Conservation (phyloP, 2,797 vertebrate species). For the Tragelaphus oryx region DNA sequence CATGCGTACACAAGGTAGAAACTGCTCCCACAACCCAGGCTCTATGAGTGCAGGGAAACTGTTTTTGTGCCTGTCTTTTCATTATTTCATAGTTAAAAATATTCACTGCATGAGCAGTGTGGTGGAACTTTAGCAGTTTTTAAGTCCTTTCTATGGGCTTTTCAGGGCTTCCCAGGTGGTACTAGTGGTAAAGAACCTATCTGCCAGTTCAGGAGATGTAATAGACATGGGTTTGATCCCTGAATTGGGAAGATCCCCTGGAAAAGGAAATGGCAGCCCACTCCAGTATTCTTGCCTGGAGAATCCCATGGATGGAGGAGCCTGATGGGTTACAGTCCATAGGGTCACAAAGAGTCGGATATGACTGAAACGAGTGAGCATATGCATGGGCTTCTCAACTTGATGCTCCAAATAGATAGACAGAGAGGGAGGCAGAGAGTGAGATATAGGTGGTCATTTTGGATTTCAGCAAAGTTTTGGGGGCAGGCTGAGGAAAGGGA, state of each 20-base stretch:
- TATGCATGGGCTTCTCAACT: not conserved
- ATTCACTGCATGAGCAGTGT: fast-evolving
- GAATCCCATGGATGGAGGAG: not conserved
- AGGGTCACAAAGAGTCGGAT: not conserved
- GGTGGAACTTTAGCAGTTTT: not conserved
- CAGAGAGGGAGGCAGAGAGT: not conserved
- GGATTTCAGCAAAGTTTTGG: not conserved
- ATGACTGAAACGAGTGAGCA: not conserved
- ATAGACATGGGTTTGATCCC: not conserved
- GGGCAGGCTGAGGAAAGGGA: slow-evolving; percentile 41
- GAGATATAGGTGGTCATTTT: not conserved
- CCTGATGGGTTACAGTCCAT: not conserved
- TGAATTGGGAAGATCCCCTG: not conserved
- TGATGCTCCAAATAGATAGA: not conserved
- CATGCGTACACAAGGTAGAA: fast-evolving
- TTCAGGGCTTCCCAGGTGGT: not conserved
- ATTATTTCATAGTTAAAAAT: not conserved
- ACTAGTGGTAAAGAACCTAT: not conserved
- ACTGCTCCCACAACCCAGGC: not conserved
- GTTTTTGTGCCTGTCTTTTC: not conserved
- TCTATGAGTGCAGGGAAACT: not conserved
- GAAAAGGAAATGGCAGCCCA: not conserved
- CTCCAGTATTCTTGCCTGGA: not conserved
- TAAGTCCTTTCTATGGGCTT: not conserved
- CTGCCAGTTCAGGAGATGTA: not conserved